These are phyloP conservation scores for Drosophila aff. DNA, from an alignment of 1,140 invertebrate species.

Conservation along the genomic window DNA sequence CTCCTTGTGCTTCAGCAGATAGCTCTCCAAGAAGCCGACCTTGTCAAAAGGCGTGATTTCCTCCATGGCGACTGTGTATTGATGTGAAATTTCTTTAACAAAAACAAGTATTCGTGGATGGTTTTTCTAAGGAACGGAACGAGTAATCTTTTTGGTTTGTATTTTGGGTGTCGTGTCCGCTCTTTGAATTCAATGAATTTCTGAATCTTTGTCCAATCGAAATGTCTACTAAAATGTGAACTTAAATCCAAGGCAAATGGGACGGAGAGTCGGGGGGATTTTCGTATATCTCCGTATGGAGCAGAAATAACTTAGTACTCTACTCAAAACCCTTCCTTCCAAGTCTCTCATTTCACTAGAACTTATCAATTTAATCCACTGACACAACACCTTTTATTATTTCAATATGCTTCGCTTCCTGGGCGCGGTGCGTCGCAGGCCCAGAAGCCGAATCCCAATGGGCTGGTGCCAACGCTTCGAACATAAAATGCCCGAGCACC, in stretches of 20 bases:
- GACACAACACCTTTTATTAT: background rate
- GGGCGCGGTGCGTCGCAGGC: background rate
- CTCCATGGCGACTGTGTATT: slow-evolving; percentile 40
- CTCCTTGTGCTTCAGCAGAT: slow-evolving; percentile 72
- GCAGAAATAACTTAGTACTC: background rate
- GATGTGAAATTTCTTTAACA: background rate
- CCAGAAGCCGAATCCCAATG: no score
- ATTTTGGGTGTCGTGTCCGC: slow-evolving; percentile 2
- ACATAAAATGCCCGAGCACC: slow-evolving; percentile 88
- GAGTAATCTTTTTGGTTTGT: background rate
- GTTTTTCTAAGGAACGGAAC: background rate
- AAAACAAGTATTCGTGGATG: slow-evolving; percentile 1
- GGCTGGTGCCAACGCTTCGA: background rate
- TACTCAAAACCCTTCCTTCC: no score
- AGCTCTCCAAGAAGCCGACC: slow-evolving; percentile 63
- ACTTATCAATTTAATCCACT: background rate
- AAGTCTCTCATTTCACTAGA: background rate
- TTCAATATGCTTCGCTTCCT: background rate
- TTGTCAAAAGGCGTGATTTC: slow-evolving; percentile 55
- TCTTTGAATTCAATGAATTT: slow-evolving; percentile 49
- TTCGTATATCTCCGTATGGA: no score
- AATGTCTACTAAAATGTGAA: slow-evolving; percentile 2
- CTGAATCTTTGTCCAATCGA: slow-evolving; percentile 13
- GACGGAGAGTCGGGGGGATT: no score
- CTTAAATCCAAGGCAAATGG: background rate